Evolutionary conservation across 2,113 vertebrate genomes (phyloP).

Genomic region (Misgurnus mizolepis): DNA sequence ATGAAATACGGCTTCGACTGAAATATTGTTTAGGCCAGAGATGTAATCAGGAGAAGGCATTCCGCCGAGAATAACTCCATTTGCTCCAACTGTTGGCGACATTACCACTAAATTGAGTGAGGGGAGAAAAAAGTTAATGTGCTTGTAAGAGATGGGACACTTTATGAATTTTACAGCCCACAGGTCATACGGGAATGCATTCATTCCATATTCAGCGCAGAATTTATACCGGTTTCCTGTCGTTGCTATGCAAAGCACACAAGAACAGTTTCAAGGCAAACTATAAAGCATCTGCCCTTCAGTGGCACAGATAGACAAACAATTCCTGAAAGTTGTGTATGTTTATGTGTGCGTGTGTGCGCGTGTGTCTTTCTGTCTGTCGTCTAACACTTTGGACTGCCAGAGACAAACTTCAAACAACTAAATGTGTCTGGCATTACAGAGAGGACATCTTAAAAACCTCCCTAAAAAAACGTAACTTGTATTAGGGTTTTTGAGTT

Average conservation of each 20-base stretch:
- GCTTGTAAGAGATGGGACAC: constrained; percentile 50
- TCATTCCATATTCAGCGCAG: constrained; percentile 48
- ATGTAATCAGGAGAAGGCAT: constrained; percentile 35
- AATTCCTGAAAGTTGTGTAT: constrained; percentile 11
- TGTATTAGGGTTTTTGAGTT: no score
- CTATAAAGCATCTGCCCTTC: constrained; percentile 46
- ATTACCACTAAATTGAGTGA: constrained; percentile 32
- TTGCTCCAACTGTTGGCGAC: constrained; percentile 24
- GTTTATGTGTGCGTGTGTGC: constrained; percentile 9
- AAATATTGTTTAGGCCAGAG: constrained; percentile 48
- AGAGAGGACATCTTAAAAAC: neutral
- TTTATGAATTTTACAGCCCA: constrained; percentile 57
- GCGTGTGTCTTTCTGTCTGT: neutral
- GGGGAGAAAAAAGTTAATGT: constrained; percentile 46
- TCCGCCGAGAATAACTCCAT: constrained; percentile 34
- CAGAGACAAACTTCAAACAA: neutral
- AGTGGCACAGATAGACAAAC: constrained; percentile 11
- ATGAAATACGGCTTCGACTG: constrained; percentile 29
- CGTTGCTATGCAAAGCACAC: constrained; percentile 58
- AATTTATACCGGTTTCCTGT: constrained; percentile 48
- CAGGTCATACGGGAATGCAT: constrained; percentile 52
- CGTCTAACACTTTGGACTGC: constrained; percentile 11
- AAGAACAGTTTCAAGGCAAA: constrained; percentile 42
- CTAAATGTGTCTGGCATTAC: neutral
- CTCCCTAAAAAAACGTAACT: no score